Evolutionary conservation across 1,140 invertebrate genomes (phyloP).

Genomic region (Euschistus heros): DNA sequence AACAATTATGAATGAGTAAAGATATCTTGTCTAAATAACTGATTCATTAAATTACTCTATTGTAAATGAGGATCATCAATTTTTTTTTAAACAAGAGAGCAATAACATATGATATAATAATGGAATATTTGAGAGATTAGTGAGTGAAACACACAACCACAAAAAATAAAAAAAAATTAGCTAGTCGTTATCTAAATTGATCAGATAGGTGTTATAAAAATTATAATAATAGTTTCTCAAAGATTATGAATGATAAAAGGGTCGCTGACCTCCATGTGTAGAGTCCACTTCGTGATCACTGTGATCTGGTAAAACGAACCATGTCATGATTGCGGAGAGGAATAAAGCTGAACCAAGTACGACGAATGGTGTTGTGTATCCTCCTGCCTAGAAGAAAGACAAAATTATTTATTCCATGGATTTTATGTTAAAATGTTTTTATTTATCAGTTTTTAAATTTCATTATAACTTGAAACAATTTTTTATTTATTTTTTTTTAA

Average conservation of each 20-base stretch:
- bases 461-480: neutral
- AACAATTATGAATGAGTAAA: no score
- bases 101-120: no score
- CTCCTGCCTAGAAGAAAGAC: slow-evolving; percentile 46
- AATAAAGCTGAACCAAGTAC: slow-evolving; percentile 69
- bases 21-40: no score
- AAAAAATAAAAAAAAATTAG: neutral
- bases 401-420: neutral
- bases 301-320: slow-evolving; percentile 56
- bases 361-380: slow-evolving; percentile 77
- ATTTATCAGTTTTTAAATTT: neutral
- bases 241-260: no score
- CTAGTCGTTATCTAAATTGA: neutral
- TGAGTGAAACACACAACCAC: neutral
- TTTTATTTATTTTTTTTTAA: no score
- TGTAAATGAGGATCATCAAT: no score
- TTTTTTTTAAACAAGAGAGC: no score
- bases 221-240: no score
- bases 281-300: slow-evolving; percentile 43
- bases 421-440: neutral
- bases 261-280: slow-evolving; percentile 45
- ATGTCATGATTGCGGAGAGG: slow-evolving; percentile 59
- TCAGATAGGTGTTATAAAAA: neutral
- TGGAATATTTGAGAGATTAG: neutral
- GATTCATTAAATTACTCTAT: no score